Evolutionary conservation across 2,888 invertebrate species (phyloP), one percentile per base, ranked within the genome.

Genomic region (Melanargia galathea): DNA sequence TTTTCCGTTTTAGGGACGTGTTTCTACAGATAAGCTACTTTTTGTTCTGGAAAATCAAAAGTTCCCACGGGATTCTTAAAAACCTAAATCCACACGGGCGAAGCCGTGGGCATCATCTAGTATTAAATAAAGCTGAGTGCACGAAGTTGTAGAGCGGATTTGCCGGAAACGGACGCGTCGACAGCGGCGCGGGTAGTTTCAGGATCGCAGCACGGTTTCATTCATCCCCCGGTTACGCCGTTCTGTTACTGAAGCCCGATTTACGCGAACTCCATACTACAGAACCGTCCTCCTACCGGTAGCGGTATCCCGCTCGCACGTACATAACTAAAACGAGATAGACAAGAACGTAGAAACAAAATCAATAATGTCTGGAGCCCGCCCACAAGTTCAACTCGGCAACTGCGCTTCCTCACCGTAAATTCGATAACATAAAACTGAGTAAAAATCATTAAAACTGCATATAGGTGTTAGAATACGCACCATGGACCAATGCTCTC

Each of bases 301-400:
- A 75, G 73, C 70, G 69, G 82, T 67, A 69, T 86, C 87, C 77
- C 79, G 54, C 79, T 89, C 82, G 49, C 79, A 75, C 88, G 60
- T 72, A 65, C 72, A 65, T 65, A 66, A 67, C 75, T 73, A 73
- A 70, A 74, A 73, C 68, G 71, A 66, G 76, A 67, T 70, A 74
- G 83, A 86, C 77, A 72, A 86, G 82, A 83, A 84, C 80, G 79
- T 80, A 78, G 77, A 75, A 85, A 80, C 80, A 84, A 88, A 87
- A 91, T 91, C 91, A 90, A 91, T 91, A 91, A 83, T 88, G 90
- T 90, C 90, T 90, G 89, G 89, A 81, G 78, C 82, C 83, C 90
- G 90, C 90, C 90, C 89, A 84, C 87, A 75, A 78, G 86, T 83
- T 86, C 86, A 80, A 83, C 84, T 83, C 86, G 77, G 86, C 87